A percentile compares a stretch with the other conserved stretches of the same genome.
Conservation (phyloP, 2,797 vertebrate genomes). For the Meda fulgida region DNA sequence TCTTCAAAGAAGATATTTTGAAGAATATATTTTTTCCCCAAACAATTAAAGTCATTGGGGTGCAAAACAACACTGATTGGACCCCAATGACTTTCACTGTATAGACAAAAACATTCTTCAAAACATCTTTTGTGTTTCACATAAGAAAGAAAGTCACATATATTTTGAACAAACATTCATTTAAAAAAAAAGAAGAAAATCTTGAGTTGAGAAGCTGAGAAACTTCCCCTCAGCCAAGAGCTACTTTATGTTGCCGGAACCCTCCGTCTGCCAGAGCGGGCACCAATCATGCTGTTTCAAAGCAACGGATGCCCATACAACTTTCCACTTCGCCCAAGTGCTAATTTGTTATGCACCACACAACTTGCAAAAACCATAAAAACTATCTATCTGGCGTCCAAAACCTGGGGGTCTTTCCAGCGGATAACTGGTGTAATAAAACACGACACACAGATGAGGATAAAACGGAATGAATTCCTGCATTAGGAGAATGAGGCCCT, state of each 20-base stretch:
- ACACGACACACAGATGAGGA: slow-evolving; percentile 60
- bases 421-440: slow-evolving; percentile 72
- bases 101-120: neutral
- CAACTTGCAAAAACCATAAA: slow-evolving; percentile 71
- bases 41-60: neutral
- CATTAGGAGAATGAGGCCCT: slow-evolving; percentile 79
- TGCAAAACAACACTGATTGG: neutral
- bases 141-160: neutral
- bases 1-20: neutral
- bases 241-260: slow-evolving; percentile 65
- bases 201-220: slow-evolving; percentile 59
- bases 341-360: slow-evolving; percentile 80
- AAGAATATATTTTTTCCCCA: neutral
- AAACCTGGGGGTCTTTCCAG: slow-evolving; percentile 73
- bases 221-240: slow-evolving; percentile 61
- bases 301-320: slow-evolving; percentile 74
- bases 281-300: slow-evolving; percentile 75
- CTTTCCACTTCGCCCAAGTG: slow-evolving; percentile 69
- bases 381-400: slow-evolving; percentile 67
- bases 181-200: neutral
- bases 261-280: slow-evolving; percentile 70
- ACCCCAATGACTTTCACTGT: no score
- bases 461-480: slow-evolving; percentile 78
- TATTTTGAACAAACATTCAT: no score
- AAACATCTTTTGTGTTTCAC: neutral